These are phyloP conservation scores for Patella pellucida DNA, from an alignment of 2,888 invertebrate species.

Conservation along the genomic window DNA sequence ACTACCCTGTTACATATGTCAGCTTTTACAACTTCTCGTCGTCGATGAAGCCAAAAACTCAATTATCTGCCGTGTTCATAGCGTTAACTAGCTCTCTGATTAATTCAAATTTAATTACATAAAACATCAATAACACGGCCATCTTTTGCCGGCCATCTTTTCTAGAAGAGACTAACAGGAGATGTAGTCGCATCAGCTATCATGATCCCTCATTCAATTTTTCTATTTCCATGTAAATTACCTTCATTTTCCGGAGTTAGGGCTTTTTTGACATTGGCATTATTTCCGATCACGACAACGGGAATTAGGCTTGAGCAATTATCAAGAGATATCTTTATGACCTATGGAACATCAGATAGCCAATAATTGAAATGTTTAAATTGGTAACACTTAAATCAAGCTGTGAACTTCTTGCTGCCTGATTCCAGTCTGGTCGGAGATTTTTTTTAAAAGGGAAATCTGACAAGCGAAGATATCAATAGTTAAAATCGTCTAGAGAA, in stretches of 20 bases:
- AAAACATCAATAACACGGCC: conserved; percentile 32
- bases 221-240: conserved; percentile 28
- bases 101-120: conserved; percentile 63
- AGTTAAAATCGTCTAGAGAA: too few species aligned
- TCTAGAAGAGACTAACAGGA: conserved; percentile 11
- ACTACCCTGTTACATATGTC: conserved; percentile 28
- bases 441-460: too few species aligned
- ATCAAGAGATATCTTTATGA: conserved; percentile 2
- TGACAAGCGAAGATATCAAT: too few species aligned
- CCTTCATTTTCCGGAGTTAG: neutral
- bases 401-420: too few species aligned
- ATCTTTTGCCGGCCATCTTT: conserved; percentile 16
- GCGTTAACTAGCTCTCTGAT: conserved; percentile 52
- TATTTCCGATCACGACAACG: conserved; percentile 10
- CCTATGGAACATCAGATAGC: neutral
- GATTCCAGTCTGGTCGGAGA: too few species aligned
- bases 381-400: neutral
- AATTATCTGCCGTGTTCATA: conserved; percentile 42
- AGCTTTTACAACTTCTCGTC: conserved; percentile 29
- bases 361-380: neutral
- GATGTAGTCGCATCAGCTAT: conserved; percentile 14
- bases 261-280: conserved; percentile 1
- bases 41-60: conserved; percentile 42
- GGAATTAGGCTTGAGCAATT: neutral
- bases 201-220: conserved; percentile 22